Evolutionary conservation across 2,797 vertebrate genomes (phyloP).

Genomic region (Sebastes taczanowskii): DNA sequence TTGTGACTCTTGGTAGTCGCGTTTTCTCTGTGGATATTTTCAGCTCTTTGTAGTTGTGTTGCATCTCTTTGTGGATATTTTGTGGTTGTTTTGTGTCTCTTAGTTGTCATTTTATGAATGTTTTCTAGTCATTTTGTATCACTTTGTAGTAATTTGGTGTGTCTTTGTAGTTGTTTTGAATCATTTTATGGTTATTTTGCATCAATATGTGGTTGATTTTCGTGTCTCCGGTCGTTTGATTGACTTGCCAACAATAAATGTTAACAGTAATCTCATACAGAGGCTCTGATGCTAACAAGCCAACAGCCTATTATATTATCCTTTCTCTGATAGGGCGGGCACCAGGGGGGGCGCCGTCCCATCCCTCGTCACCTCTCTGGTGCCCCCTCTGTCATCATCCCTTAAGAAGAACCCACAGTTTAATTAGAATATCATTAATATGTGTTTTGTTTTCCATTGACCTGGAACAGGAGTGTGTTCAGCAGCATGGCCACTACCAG

Average conservation of each 20-base stretch:
- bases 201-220: background rate
- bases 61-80: background rate
- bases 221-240: background rate
- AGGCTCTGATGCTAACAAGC: background rate
- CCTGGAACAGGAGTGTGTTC: conserved; percentile 9
- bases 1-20: no score
- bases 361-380: background rate
- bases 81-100: background rate
- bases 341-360: no score
- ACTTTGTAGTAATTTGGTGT: background rate
- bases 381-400: background rate
- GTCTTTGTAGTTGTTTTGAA: background rate
- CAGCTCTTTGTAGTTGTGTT: background rate
- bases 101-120: background rate
- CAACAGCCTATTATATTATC: background rate
- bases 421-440: conserved; percentile 35
- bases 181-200: background rate
- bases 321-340: background rate
- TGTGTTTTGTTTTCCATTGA: conserved; percentile 37
- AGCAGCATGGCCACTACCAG: conserved; percentile 1
- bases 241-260: background rate
- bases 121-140: background rate
- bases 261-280: background rate
- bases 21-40: background rate
- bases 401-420: background rate